Conservation (phyloP, 2,113 vertebrate species). For the Bubo bubo region DNA sequence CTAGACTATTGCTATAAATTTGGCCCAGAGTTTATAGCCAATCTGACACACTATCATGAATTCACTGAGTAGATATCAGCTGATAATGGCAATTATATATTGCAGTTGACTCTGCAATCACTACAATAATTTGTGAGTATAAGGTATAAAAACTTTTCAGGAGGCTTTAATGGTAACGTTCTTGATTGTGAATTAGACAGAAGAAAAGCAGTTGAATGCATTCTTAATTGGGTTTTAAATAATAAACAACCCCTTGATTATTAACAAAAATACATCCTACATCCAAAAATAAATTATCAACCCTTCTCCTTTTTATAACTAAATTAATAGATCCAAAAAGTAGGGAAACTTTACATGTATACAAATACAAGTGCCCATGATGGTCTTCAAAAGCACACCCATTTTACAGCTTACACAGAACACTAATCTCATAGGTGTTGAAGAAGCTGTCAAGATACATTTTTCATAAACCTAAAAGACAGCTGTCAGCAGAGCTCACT, state of each 20-base stretch:
- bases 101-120: not conserved
- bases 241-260: not conserved
- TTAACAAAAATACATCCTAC: not conserved
- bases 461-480: not conserved
- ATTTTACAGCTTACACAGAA: not conserved
- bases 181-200: not conserved
- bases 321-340: not conserved
- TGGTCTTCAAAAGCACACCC: not conserved
- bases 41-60: not conserved
- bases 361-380: not conserved
- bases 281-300: not conserved
- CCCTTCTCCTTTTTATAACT: not conserved
- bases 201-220: not conserved
- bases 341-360: not conserved
- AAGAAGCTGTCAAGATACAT: not conserved
- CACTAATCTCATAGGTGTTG: not conserved
- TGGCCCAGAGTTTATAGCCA: not conserved
- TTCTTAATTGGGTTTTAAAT: not conserved
- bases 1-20: not conserved
- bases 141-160: not conserved
- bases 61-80: not conserved
- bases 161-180: fast-evolving
- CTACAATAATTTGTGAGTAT: not conserved
- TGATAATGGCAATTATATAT: not conserved
- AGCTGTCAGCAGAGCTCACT: not conserved